Evolutionary conservation across 2,113 vertebrate genomes (phyloP).

Genomic region (Oenanthe oenanthe): DNA sequence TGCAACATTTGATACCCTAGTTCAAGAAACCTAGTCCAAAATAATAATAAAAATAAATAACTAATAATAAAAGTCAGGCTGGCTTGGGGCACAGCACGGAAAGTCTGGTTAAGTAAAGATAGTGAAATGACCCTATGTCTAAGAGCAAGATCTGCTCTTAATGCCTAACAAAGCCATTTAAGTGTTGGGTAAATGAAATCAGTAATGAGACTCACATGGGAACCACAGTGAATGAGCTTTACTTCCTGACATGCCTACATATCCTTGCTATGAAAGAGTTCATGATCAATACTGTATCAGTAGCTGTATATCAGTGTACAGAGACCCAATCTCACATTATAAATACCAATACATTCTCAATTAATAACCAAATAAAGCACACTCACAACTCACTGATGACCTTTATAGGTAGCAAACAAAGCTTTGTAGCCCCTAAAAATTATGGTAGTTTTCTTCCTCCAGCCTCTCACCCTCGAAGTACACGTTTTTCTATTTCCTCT

Average conservation of each 20-base stretch:
- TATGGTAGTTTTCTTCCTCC: neutral
- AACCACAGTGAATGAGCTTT: neutral
- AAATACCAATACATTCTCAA: neutral
- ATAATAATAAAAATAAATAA: neutral
- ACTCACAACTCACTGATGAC: neutral
- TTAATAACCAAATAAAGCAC: neutral
- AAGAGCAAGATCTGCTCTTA: neutral
- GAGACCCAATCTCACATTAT: neutral
- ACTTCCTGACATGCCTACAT: neutral
- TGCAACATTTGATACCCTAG: neutral
- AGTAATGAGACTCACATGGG: neutral
- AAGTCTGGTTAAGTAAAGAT: neutral
- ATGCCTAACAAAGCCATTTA: neutral
- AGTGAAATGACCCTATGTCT: neutral
- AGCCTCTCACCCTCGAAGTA: accelerated
- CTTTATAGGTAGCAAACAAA: neutral
- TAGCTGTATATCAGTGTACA: neutral
- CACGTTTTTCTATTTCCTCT: neutral
- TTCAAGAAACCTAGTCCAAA: neutral
- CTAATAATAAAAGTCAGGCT: neutral
- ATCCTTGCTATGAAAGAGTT: neutral
- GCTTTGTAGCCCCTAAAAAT: neutral
- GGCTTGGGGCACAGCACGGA: neutral
- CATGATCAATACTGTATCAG: neutral
- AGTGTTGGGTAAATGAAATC: neutral